Evolutionary conservation across 2,113 vertebrate species (phyloP).

Genomic region (Oostethus manadensis): DNA sequence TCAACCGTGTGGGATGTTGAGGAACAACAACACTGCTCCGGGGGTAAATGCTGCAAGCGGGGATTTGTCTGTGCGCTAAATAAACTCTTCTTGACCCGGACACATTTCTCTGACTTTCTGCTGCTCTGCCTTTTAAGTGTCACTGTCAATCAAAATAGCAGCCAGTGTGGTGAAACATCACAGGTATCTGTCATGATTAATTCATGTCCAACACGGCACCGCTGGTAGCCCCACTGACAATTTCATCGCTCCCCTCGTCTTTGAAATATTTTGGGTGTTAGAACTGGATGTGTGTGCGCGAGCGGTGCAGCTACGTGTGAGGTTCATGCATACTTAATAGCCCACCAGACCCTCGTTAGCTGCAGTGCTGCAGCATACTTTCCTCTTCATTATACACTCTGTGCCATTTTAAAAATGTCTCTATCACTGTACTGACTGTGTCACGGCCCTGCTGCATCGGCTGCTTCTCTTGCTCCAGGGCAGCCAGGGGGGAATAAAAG

Average conservation of each 20-base stretch:
- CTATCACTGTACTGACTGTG: conserved; percentile 45
- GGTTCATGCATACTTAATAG: conserved; percentile 64
- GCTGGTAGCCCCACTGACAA: conserved; percentile 60
- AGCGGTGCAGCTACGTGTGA: conserved; percentile 29
- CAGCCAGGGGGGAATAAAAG: conserved; percentile 5
- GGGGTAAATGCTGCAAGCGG: conserved; percentile 25
- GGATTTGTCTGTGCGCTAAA: conserved; percentile 32
- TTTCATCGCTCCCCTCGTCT: conserved; percentile 40
- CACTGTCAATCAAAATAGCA: conserved; percentile 61
- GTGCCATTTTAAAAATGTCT: conserved; percentile 49
- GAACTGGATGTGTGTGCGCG: conserved; percentile 23
- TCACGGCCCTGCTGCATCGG: conserved; percentile 41
- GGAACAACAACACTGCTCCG: conserved; percentile 15
- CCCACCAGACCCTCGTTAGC: conserved; percentile 57
- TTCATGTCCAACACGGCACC: conserved; percentile 65
- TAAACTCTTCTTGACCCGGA: conserved; percentile 64
- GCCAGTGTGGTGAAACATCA: conserved; percentile 59
- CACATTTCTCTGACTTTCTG: conserved; percentile 54
- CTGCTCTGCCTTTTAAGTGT: conserved; percentile 49
- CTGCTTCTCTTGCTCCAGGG: conserved; percentile 31
- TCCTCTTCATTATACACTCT: conserved; percentile 54
- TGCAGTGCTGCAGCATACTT: conserved; percentile 40
- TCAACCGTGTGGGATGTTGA: conserved; percentile 5
- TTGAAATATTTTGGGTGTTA: conserved; percentile 39
- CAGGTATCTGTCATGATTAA: conserved; percentile 67